Conservation (phyloP, 2,797 vertebrate genomes). For the Gymnoscopelus microlampas region DNA sequence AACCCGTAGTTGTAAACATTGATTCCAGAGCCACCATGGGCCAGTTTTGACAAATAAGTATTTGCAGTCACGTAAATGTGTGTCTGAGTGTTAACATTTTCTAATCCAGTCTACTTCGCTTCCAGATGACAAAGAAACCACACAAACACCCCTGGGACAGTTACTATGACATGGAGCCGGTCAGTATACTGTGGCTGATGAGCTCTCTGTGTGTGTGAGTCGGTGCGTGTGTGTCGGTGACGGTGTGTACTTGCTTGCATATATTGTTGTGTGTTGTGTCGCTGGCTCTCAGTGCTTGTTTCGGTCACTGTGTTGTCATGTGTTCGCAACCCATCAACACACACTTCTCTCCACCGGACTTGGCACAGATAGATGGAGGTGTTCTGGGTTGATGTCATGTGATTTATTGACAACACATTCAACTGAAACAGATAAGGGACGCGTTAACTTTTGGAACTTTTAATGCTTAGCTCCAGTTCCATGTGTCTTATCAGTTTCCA, state of each 20-base stretch:
- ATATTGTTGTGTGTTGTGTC: neutral
- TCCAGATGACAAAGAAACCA: conserved; percentile 95
- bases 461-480: too few species aligned
- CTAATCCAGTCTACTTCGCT: conserved; percentile 86
- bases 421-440: neutral
- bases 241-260: too few species aligned
- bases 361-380: neutral
- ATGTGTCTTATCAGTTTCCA: too few species aligned
- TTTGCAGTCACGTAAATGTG: neutral
- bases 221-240: neutral
- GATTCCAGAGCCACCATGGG: too few species aligned
- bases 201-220: conserved; percentile 59
- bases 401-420: neutral
- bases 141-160: conserved; percentile 95
- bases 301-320: neutral
- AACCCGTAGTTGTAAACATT: too few species aligned
- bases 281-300: neutral
- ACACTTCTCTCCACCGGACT: neutral
- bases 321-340: neutral
- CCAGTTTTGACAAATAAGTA: too few species aligned
- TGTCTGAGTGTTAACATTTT: conserved; percentile 38
- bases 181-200: conserved; percentile 84
- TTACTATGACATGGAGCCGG: conserved; percentile 95
- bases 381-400: neutral
- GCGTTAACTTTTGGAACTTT: neutral